Percentiles rank a stretch among this genome's conserved stretches.
Conservation (phyloP, 2,113 vertebrate species). For the Lepus americanus region DNA sequence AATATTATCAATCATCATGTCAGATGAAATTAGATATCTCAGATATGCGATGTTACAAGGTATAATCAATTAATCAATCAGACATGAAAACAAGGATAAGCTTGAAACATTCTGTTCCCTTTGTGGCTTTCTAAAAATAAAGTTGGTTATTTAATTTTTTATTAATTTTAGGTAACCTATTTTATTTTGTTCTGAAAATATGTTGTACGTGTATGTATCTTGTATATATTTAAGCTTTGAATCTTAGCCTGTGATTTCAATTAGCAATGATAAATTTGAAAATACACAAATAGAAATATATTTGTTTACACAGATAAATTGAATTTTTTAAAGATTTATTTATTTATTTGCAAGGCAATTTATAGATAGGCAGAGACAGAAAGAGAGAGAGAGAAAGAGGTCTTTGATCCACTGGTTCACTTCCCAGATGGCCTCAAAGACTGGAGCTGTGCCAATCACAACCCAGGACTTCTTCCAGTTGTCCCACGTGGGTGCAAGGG, state of each 20-base stretch:
- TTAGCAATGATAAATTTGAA: neutral
- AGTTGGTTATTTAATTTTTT: conserved; percentile 45
- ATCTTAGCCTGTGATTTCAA: neutral
- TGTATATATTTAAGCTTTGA: neutral
- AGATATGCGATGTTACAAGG: neutral
- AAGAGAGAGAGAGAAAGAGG: too few relatives aligned
- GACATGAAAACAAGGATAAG: neutral
- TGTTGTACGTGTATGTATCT: neutral
- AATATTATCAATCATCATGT: conserved; percentile 30
- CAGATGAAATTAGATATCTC: conserved; percentile 59
- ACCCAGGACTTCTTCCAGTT: too few relatives aligned
- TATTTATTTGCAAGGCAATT: too few relatives aligned
- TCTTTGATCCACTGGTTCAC: too few relatives aligned
- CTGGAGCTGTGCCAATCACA: too few relatives aligned
- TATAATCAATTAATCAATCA: conserved; percentile 69
- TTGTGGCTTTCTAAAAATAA: conserved; percentile 13
- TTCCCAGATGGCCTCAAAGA: too few relatives aligned
- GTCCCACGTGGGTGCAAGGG: too few relatives aligned
- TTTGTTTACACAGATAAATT: neutral
- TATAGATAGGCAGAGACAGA: too few relatives aligned
- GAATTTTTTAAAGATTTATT: too few relatives aligned
- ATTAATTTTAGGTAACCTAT: neutral
- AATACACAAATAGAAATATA: neutral
- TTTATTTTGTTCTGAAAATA: conserved; percentile 23
- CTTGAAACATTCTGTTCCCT: neutral